Evolutionary conservation across 2,888 invertebrate species (phyloP), one percentile per base, ranked within the genome.

Genomic region (Tachina lurida): DNA sequence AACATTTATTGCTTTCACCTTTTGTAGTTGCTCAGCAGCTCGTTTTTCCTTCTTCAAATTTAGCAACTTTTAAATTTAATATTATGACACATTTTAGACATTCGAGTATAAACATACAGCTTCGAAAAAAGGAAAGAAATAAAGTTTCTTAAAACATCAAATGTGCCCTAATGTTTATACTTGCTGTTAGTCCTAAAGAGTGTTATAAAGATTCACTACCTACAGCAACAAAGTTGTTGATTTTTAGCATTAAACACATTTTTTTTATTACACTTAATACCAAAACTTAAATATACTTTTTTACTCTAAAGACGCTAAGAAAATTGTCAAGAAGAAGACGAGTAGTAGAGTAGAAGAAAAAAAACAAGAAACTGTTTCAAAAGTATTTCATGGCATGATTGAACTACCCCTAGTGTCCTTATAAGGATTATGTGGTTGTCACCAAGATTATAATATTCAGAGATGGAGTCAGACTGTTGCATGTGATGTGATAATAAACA

Each of bases 301-400:
- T 73, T 80, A 12, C 58, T 74, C 45, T 81, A 70, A 60, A 54
- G 41, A 60, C 56, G 0, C 47, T 41, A 58, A 49, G 62, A 56
- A 54, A 83, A 78, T 19, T 43, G 45, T 70, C 56, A 63, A 7
- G 13, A 67, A 67, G 56, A 65, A 67, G 56, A n/a, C n/a, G n/a
- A 56, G 39, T 17, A 58, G 31, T 7, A 31, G 31, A 58, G 31
- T 68, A 58, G 12, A 65, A 31, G 22, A 62, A 45, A 60, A 17
- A 75, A 52, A 41, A 62, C n/a, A 45, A 68, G 12, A 75, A 62
- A 54, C 31, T 68, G 58, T 22, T 80, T 70, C 62, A 76, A 31
- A 79, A 63, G 52, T 70, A 83, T 17, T 75, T 83, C 79, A 79
- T 73, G 65, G 78, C 56, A 79, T 83, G 65, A 86, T 83, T 79